Conservation (phyloP, 2,113 vertebrate genomes). For the Murina feae region DNA sequence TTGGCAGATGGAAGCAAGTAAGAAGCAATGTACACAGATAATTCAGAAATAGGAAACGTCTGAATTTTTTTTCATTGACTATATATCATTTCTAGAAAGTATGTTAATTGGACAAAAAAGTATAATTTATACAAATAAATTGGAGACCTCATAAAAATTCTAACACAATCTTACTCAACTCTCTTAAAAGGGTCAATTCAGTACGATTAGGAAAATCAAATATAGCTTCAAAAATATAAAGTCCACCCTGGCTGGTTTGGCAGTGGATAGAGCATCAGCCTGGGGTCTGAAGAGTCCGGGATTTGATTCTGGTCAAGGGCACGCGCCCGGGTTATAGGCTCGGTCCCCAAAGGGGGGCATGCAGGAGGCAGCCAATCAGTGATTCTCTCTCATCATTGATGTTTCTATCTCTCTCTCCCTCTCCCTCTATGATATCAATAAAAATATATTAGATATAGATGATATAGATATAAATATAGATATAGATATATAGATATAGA, state of each 20-base stretch:
- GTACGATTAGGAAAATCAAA: constrained; percentile 38
- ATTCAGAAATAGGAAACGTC: constrained; percentile 53
- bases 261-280: no score
- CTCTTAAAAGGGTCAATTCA: constrained; percentile 43
- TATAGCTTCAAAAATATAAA: constrained; percentile 51
- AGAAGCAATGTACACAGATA: constrained; percentile 60
- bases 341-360: no score
- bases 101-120: constrained; percentile 46
- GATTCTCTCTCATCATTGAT: no score
- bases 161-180: constrained; percentile 7
- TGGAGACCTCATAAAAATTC: constrained; percentile 30
- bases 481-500: not conserved
- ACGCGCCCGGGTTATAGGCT: no score
- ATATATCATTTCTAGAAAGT: constrained; percentile 51
- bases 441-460: no score
- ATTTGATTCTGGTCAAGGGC: no score
- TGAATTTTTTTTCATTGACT: constrained; percentile 38
- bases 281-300: no score
- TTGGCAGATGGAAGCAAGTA: constrained; percentile 63
- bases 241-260: not conserved
- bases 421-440: no score
- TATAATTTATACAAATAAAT: constrained; percentile 44
- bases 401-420: no score
- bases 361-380: no score
- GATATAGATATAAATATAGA: no score